Percentiles rank a stretch among this genome's conserved stretches.
Evolutionary conservation across 2,113 vertebrate genomes (phyloP).

Genomic region (Pampusana beccarii): DNA sequence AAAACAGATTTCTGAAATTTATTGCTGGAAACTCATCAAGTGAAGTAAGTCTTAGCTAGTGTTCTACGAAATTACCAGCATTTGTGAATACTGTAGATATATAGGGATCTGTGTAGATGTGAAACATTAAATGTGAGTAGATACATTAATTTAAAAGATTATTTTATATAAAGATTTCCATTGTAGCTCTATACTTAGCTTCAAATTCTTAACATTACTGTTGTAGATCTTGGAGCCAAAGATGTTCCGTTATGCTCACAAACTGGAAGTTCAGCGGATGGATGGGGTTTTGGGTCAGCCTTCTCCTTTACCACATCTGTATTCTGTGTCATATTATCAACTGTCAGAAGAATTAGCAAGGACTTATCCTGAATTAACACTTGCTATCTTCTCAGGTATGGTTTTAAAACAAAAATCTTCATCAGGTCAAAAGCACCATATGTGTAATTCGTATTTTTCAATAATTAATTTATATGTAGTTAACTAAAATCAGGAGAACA

Average conservation of each 20-base stretch:
- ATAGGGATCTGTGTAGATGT: not conserved
- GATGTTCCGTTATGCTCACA: conserved; percentile 98
- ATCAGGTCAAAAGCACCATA: not conserved
- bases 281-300: conserved; percentile 92
- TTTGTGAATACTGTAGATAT: not conserved
- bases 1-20: not conserved
- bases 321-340: conserved; percentile 96
- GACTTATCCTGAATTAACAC: conserved; percentile 94
- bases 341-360: conserved; percentile 95
- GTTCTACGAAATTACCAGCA: not conserved
- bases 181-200: not conserved
- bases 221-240: conserved; percentile 95
- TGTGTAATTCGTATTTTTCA: not conserved
- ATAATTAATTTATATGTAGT: not conserved
- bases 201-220: not conserved
- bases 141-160: not conserved
- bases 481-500: not conserved
- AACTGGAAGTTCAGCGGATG: conserved; percentile 91
- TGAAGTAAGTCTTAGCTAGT: not conserved
- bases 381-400: conserved; percentile 96
- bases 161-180: not conserved
- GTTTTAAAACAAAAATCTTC: not conserved
- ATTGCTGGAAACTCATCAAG: not conserved
- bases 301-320: conserved; percentile 92
- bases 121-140: not conserved